Percentiles rank a stretch among this genome's conserved stretches.
phyloP scores from a whole-genome alignment of 1,140 invertebrate genomes.

The Papilio polyxenes region DNA sequence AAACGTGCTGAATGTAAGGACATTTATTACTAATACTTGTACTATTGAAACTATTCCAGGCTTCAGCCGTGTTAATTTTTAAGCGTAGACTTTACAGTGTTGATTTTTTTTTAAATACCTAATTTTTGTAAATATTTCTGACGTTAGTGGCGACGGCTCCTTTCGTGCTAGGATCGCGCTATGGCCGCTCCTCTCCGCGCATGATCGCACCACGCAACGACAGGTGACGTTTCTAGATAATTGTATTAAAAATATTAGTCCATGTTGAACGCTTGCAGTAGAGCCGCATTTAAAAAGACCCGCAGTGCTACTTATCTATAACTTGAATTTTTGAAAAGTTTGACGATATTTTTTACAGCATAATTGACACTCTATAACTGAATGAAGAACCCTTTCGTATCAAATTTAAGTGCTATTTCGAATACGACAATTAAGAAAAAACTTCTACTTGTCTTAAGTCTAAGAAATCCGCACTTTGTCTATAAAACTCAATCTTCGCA shows the following conservation, averaged over 20 bases:
- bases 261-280: too few species aligned
- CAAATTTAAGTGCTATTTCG: too few species aligned
- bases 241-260: too few species aligned
- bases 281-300: too few species aligned
- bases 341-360: too few species aligned
- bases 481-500: conserved; percentile 1
- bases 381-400: too few species aligned
- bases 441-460: background rate
- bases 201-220: conserved; percentile 57
- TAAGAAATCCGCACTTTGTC: background rate
- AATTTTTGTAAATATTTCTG: background rate
- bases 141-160: conserved; percentile 54
- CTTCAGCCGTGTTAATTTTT: background rate
- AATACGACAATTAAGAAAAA: too few species aligned
- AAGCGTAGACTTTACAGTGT: too few species aligned
- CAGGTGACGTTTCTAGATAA: conserved; percentile 48
- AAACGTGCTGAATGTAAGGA: conserved; percentile 41
- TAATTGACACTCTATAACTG: too few species aligned
- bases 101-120: too few species aligned
- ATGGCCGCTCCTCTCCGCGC: conserved; percentile 52
- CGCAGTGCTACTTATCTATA: too few species aligned
- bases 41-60: background rate
- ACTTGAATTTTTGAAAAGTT: too few species aligned
- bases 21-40: background rate
- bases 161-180: conserved; percentile 57